These are phyloP conservation scores for Helleia helle DNA, from an alignment of 2,888 invertebrate species.

Conservation along the genomic window DNA sequence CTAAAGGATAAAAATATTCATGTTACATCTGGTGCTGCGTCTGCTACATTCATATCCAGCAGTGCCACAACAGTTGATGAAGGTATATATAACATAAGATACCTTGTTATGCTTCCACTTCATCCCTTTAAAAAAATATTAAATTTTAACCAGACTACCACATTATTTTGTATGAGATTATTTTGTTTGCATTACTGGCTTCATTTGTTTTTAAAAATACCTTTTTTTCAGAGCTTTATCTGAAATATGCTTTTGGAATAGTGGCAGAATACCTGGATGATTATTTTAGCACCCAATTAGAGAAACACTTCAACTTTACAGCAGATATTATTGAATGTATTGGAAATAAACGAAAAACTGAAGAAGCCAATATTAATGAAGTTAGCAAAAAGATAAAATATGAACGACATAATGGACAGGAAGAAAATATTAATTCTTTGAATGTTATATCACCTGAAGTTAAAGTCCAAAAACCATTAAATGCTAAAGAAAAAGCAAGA, in stretches of 20 bases:
- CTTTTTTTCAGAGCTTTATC: conserved; percentile 71
- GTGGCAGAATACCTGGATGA: conserved; percentile 85
- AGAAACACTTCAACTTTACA: conserved; percentile 77
- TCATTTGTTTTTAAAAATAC: background rate
- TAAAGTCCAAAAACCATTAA: conserved; percentile 68
- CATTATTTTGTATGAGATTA: too few relatives aligned
- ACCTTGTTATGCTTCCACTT: too few relatives aligned
- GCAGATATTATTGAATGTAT: conserved; percentile 68
- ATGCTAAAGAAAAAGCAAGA: conserved; percentile 82
- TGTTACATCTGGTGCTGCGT: conserved; percentile 82
- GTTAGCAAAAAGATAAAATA: conserved; percentile 50
- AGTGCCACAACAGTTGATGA: conserved; percentile 70
- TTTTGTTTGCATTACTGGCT: background rate
- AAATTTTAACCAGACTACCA: background rate
- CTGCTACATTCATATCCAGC: conserved; percentile 83
- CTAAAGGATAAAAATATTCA: conserved; percentile 80
- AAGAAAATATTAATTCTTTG: conserved; percentile 43
- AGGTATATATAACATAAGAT: conserved; percentile 48
- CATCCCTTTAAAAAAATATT: too few relatives aligned
- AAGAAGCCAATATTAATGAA: conserved; percentile 34
- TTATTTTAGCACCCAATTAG: conserved; percentile 77
- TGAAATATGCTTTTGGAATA: conserved; percentile 85
- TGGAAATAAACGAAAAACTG: conserved; percentile 72
- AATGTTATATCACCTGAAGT: conserved; percentile 44
- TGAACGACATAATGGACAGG: conserved; percentile 38